These are phyloP conservation scores for Uloborus plumipes DNA, from an alignment of 2,888 invertebrate genomes.

Conservation along the genomic window DNA sequence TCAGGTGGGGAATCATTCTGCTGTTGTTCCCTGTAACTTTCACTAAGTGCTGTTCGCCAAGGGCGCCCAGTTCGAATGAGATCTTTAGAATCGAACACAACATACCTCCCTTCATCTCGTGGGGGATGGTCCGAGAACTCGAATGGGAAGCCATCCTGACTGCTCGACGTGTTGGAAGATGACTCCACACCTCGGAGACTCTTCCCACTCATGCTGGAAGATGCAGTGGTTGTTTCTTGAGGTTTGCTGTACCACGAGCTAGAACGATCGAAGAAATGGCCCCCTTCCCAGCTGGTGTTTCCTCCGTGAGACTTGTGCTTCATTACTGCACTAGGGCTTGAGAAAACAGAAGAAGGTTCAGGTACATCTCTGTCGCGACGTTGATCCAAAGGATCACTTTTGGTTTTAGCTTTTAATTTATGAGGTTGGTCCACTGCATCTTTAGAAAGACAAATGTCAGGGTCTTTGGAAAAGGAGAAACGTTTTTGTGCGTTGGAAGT, in stretches of 20 bases:
- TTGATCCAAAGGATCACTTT: slow-evolving; percentile 52
- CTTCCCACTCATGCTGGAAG: slow-evolving; percentile 41
- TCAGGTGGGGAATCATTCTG: slow-evolving; percentile 3
- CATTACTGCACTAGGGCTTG: slow-evolving; percentile 59
- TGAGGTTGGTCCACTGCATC: slow-evolving; percentile 8
- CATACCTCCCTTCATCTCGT: slow-evolving; percentile 34
- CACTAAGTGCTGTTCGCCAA: slow-evolving; percentile 45
- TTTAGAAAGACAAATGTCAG: background rate
- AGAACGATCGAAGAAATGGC: slow-evolving; percentile 9
- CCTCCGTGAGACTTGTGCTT: slow-evolving; percentile 37
- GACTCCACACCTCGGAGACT: slow-evolving; percentile 32
- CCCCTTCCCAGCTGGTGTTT: slow-evolving; percentile 34
- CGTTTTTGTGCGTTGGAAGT: slow-evolving; percentile 45
- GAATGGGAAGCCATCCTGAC: slow-evolving; percentile 36
- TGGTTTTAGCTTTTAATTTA: slow-evolving; percentile 49
- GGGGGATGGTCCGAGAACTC: slow-evolving; percentile 49
- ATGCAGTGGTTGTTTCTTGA: slow-evolving; percentile 34
- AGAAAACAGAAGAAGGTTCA: slow-evolving; percentile 40
- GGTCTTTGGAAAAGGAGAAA: slow-evolving; percentile 30
- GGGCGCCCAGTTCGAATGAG: slow-evolving; percentile 1
- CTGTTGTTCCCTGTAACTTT: slow-evolving; percentile 49
- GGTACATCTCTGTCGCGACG: slow-evolving; percentile 48
- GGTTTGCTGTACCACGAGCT: background rate
- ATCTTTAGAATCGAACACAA: slow-evolving; percentile 40
- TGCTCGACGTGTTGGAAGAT: slow-evolving; percentile 46